Conservation (phyloP, 2,113 vertebrate genomes). For the Cochlearius cochlearius region DNA sequence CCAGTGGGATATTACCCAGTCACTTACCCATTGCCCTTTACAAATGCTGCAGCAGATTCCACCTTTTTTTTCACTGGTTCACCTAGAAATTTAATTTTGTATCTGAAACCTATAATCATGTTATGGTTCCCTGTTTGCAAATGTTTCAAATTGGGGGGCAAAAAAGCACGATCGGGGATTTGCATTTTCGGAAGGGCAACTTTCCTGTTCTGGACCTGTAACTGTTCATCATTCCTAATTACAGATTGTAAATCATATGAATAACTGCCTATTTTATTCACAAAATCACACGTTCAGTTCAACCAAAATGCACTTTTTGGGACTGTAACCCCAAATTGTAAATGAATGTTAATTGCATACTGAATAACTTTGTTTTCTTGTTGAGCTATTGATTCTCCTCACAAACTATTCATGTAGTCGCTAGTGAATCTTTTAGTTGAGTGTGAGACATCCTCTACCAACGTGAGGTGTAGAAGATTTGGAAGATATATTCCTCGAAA, state of each 20-base stretch:
- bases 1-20: background rate
- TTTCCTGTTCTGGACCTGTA: constrained; percentile 20
- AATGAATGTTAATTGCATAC: background rate
- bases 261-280: background rate
- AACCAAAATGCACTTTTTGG: background rate
- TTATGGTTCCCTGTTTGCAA: background rate
- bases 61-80: background rate
- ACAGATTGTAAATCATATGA: background rate
- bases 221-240: constrained; percentile 40
- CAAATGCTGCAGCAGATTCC: background rate
- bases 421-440: background rate
- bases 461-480: background rate
- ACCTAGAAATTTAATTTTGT: background rate
- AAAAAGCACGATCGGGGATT: background rate
- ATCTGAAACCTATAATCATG: background rate
- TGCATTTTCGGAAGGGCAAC: constrained; percentile 9
- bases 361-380: background rate
- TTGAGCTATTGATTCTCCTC: background rate
- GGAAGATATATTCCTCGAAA: background rate
- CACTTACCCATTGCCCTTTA: background rate
- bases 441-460: background rate
- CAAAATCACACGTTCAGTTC: background rate
- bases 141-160: background rate
- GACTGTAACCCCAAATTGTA: background rate
- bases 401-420: background rate